Evolutionary conservation across 2,797 vertebrate genomes (phyloP).

Genomic region (Gephyroberyx darwinii): DNA sequence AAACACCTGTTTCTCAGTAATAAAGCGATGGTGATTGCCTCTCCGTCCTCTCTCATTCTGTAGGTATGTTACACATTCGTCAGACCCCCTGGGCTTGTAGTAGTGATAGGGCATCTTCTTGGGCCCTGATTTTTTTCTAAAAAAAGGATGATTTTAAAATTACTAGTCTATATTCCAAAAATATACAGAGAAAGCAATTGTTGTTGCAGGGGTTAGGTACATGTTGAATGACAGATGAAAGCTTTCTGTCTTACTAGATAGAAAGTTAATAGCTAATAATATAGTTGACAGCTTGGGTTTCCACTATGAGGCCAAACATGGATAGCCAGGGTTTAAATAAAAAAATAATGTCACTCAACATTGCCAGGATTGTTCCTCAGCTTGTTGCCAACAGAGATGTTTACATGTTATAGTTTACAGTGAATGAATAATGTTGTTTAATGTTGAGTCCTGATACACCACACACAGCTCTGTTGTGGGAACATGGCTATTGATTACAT

Average conservation of each 20-base stretch:
- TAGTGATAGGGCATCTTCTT: conserved; percentile 95
- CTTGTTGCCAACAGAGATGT: not conserved
- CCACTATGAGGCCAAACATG: too few relatives aligned
- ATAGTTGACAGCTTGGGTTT: too few relatives aligned
- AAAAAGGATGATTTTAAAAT: not conserved
- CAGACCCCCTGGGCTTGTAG: conserved; percentile 92
- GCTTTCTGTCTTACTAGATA: not conserved
- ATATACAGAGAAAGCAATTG: not conserved
- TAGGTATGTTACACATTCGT: conserved; percentile 93
- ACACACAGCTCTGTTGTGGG: not conserved
- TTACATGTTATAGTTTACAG: not conserved
- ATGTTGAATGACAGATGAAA: not conserved
- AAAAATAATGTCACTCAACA: not conserved
- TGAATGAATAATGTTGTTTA: not conserved
- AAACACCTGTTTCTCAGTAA: conserved; percentile 97
- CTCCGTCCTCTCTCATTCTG: conserved; percentile 89
- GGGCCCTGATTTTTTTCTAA: conserved; percentile 79
- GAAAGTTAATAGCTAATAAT: too few relatives aligned
- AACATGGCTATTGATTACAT: not conserved
- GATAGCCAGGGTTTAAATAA: not conserved
- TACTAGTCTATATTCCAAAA: not conserved
- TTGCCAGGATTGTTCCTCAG: not conserved
- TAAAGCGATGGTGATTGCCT: conserved; percentile 97
- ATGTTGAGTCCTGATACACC: not conserved
- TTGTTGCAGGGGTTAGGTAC: not conserved